A percentile compares a stretch with the other conserved stretches of the same genome.
Conservation (phyloP, 2,888 invertebrate genomes). For the Salpingus planirostris region DNA sequence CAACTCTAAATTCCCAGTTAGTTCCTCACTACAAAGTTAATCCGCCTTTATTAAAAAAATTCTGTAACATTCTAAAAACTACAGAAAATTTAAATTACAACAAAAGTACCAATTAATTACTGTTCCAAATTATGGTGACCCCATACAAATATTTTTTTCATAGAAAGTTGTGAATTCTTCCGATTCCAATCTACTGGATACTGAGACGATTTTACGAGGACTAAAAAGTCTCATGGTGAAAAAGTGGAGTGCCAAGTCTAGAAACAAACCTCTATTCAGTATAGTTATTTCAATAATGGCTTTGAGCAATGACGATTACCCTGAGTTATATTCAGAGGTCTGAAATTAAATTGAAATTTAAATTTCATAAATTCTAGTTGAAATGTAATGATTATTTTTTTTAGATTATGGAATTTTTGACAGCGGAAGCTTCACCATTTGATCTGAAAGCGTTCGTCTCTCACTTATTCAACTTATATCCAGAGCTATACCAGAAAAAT, state of each 20-base stretch:
- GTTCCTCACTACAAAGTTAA: no score
- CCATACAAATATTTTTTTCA: no score
- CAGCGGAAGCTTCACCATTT: slow-evolving; percentile 8
- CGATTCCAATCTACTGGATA: not conserved
- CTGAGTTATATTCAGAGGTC: slow-evolving; percentile 8
- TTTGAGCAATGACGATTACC: slow-evolving; percentile 7
- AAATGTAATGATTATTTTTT: no score
- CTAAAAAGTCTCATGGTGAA: slow-evolving; percentile 9
- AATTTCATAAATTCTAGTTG: not conserved
- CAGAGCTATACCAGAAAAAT: slow-evolving; percentile 3
- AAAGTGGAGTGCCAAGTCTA: slow-evolving; percentile 11
- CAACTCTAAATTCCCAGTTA: no score
- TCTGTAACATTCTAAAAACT: no score
- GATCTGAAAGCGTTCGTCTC: slow-evolving; percentile 10
- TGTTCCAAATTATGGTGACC: no score
- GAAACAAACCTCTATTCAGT: slow-evolving; percentile 9
- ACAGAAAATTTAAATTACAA: no score
- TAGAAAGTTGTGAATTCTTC: not conserved
- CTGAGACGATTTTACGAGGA: slow-evolving; percentile 4
- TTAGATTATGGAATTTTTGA: slow-evolving; percentile 8
- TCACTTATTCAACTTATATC: slow-evolving; percentile 7
- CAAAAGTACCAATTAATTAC: no score
- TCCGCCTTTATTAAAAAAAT: no score
- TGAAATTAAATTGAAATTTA: not conserved
- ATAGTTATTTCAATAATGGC: slow-evolving; percentile 9